phyloP scores from a whole-genome alignment of 2,797 vertebrate genomes.

The Caiman crocodilus region DNA sequence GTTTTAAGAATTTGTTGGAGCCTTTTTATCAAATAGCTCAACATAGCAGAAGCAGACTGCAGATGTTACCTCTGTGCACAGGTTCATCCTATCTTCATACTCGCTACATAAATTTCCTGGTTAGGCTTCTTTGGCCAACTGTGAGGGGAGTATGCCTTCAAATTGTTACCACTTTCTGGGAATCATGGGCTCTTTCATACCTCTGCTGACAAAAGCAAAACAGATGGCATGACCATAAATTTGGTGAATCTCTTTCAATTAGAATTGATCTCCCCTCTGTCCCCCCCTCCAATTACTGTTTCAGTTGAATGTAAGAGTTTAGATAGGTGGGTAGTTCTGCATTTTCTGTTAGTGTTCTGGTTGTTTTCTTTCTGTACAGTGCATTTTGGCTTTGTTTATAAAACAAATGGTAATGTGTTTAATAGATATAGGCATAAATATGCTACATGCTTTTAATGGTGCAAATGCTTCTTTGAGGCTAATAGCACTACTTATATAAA shows the following conservation, averaged over 20 bases:
- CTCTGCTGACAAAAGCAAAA: background rate
- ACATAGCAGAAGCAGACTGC: no score
- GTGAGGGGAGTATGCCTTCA: background rate
- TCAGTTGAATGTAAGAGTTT: background rate
- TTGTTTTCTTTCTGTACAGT: background rate
- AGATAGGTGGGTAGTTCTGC: background rate
- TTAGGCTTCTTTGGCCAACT: no score
- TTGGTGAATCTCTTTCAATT: background rate
- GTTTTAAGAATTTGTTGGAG: no score
- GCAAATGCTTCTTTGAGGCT: background rate
- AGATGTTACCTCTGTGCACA: no score
- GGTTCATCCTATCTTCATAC: no score
- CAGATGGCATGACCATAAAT: background rate
- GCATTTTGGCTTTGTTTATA: background rate
- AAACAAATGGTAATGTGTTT: background rate
- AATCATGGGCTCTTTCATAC: background rate
- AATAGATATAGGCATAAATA: background rate
- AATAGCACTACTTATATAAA: background rate
- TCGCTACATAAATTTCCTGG: no score
- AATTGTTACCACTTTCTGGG: fast-evolving
- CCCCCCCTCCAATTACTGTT: background rate
- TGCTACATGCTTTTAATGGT: background rate
- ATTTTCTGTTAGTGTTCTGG: background rate
- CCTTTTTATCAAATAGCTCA: no score
- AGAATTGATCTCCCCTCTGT: background rate